Conservation (phyloP, 1,140 invertebrate species). For the Leptoteleia sp. region DNA sequence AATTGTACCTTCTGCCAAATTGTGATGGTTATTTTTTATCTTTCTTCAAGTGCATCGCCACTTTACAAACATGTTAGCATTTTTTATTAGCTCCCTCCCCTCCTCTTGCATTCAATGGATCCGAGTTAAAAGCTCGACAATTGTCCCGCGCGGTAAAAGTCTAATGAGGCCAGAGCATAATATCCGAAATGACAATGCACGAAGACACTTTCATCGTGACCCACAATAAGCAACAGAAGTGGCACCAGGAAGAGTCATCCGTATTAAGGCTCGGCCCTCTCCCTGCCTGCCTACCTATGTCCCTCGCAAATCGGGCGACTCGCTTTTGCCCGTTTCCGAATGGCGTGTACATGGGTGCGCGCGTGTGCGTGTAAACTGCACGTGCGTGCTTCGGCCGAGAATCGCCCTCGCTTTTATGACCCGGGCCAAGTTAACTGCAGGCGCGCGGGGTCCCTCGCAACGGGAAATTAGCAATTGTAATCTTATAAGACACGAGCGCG, state of each 20-base stretch:
- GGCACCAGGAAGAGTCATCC: conserved; percentile 54
- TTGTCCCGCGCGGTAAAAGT: too few relatives aligned
- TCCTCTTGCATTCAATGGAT: too few relatives aligned
- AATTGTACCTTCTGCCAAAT: too few relatives aligned
- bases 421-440: conserved; percentile 78
- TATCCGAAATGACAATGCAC: conserved; percentile 77
- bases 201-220: conserved; percentile 78
- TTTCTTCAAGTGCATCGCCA: too few relatives aligned
- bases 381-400: conserved; percentile 69
- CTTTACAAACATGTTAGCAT: too few relatives aligned
- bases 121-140: too few relatives aligned
- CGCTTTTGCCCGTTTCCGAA: conserved; percentile 45
- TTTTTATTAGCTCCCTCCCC: too few relatives aligned
- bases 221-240: conserved; percentile 67
- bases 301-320: conserved; percentile 53
- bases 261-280: conserved; percentile 59
- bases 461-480: conserved; percentile 81
- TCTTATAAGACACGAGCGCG: conserved; percentile 76
- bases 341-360: conserved; percentile 38
- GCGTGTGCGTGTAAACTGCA: conserved; percentile 61
- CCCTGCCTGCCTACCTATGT: conserved; percentile 36
- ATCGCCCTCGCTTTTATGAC: conserved; percentile 78
- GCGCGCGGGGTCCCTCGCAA: conserved; percentile 73
- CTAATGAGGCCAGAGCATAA: too few relatives aligned
- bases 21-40: too few relatives aligned